Base-by-base conservation (phyloP, 1,140 invertebrate genomes). In the Schlechtendalia chinensis region DNA sequence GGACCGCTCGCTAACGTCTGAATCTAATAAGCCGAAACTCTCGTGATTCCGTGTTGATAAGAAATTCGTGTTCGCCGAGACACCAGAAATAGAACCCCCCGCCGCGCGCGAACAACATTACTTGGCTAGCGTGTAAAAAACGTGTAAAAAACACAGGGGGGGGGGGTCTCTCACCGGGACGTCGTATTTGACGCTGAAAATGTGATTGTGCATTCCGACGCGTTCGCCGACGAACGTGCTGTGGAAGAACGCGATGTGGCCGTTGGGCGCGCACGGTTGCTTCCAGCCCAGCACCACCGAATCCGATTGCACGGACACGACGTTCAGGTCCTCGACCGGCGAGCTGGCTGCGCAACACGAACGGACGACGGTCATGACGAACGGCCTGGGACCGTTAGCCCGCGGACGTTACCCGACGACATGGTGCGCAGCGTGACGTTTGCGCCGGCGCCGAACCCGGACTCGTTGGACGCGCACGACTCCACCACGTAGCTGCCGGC, bases 91-190 rank as follows among this genome's bases (percentile, higher is more conserved):
- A n/a, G n/a, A n/a, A n/a, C n/a, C n/a, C n/a, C n/a, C n/a, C n/a
- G n/a, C n/a, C n/a, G n/a, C n/a, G n/a, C n/a, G n/a, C n/a, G n/a
- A n/a, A n/a, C n/a, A n/a, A n/a, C n/a, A n/a, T n/a, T n/a, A n/a
- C n/a, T n/a, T n/a, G n/a, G n/a, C n/a, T n/a, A n/a, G n/a, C n/a
- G n/a, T n/a, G n/a, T n/a, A n/a, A n/a, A n/a, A n/a, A n/a, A n/a
- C n/a, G n/a, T n/a, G n/a, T n/a, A n/a, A n/a, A n/a, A n/a, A n/a
- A n/a, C n/a, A n/a, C n/a, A n/a, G n/a, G n/a, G n/a, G n/a, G n/a
- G n/a, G n/a, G n/a, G n/a, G n/a, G n/a, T n/a, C n/a, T n/a, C 53
- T 77, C 47, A 77, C 74, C 22, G 56, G 22, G 24, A 77, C 47
- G 19, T 77, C 56, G n/a, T 22, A 47, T 27, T 45, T 61, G 5